phyloP scores from a whole-genome alignment of 2,888 invertebrate genomes.

The Cheilosia grossa region DNA sequence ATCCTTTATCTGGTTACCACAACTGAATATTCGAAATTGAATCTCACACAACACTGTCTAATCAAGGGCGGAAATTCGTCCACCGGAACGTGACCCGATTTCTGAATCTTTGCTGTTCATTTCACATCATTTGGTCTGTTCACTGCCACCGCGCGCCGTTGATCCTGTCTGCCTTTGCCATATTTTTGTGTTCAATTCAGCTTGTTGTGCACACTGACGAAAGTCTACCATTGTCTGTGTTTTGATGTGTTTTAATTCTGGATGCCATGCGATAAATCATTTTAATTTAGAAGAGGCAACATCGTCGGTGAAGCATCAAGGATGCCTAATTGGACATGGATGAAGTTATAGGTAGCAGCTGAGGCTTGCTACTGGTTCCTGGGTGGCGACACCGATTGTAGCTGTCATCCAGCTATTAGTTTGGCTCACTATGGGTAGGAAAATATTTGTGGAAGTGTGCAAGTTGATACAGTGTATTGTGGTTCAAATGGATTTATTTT shows the following conservation, averaged over 20 bases:
- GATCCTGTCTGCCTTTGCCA: conserved; percentile 6
- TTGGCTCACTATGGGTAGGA: not conserved
- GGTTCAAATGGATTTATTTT: no score
- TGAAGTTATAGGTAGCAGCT: not conserved
- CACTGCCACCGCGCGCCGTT: conserved; percentile 1
- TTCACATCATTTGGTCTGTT: conserved; percentile 54
- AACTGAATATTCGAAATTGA: conserved; percentile 66
- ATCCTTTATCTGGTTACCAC: conserved; percentile 31
- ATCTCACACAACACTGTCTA: conserved; percentile 58
- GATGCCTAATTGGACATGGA: conserved; percentile 50
- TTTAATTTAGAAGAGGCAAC: conserved; percentile 53
- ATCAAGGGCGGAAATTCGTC: conserved; percentile 69
- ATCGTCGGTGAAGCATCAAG: conserved; percentile 27
- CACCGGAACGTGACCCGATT: conserved; percentile 69
- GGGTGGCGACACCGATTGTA: not conserved
- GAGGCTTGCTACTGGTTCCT: not conserved
- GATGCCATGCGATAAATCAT: conserved; percentile 68
- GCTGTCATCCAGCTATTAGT: conserved; percentile 16
- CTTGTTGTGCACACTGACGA: not conserved
- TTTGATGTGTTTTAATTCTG: conserved; percentile 64
- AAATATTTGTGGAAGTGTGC: not conserved
- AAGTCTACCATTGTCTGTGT: conserved; percentile 50
- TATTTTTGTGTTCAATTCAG: conserved; percentile 19
- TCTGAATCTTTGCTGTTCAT: conserved; percentile 65
- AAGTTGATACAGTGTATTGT: no score